Percentiles rank a stretch among this genome's conserved stretches.
Conservation (phyloP, 2,113 vertebrate species). For the Cyphomyrus discorhynchus region DNA sequence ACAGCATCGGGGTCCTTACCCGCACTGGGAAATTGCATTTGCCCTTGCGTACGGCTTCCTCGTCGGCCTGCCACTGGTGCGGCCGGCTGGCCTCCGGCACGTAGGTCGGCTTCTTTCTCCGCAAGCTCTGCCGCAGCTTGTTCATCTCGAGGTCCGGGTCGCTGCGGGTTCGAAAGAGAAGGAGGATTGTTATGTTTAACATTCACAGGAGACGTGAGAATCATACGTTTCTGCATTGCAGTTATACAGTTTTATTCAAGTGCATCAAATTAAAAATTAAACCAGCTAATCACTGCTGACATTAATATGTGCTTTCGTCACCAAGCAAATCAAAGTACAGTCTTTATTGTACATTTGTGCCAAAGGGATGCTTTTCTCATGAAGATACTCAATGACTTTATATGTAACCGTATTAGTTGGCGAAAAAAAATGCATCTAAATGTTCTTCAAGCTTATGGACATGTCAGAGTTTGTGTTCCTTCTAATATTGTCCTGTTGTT, state of each 20-base stretch:
- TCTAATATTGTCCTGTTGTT: not conserved
- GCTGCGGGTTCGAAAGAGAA: slow-evolving; percentile 37
- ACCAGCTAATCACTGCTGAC: not conserved
- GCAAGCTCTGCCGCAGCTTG: slow-evolving; percentile 85
- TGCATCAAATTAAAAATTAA: not conserved
- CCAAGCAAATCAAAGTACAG: not conserved
- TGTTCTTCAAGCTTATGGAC: not conserved
- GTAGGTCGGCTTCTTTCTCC: slow-evolving; percentile 82
- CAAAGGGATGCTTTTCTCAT: not conserved
- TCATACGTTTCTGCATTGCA: not conserved
- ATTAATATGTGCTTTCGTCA: not conserved
- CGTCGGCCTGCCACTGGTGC: slow-evolving; percentile 86
- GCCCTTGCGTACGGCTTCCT: slow-evolving; percentile 82
- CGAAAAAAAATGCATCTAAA: not conserved
- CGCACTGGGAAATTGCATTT: slow-evolving; percentile 82
- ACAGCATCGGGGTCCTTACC: slow-evolving; percentile 53
- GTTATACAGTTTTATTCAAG: not conserved
- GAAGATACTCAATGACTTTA: not conserved
- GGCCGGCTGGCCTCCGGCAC: slow-evolving; percentile 83
- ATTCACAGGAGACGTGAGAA: not conserved
- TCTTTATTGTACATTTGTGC: not conserved
- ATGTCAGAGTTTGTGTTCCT: not conserved
- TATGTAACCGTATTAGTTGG: not conserved
- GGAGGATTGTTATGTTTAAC: not conserved
- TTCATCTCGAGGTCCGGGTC: slow-evolving; percentile 77